Evolutionary conservation across 2,797 vertebrate genomes (phyloP).

Genomic region (Hylomyscus alleni): DNA sequence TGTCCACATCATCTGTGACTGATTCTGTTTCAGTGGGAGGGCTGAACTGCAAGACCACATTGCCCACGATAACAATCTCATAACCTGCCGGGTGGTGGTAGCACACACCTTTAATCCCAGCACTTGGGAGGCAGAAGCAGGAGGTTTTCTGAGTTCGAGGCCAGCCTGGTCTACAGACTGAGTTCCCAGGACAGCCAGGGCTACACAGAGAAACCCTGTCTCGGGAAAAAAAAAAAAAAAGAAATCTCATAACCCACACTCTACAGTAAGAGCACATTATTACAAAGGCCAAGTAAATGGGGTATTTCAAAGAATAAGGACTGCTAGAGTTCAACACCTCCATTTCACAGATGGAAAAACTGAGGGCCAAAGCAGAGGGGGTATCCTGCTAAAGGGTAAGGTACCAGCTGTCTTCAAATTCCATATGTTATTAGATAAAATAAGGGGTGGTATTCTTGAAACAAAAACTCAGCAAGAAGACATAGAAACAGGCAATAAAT

Average conservation of each 20-base stretch:
- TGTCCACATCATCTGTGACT: not conserved
- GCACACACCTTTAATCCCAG: too few species aligned
- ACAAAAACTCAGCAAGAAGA: not conserved
- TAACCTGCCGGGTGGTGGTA: not conserved
- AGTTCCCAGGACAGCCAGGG: too few species aligned
- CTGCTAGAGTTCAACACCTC: not conserved
- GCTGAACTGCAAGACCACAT: not conserved
- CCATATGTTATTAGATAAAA: not conserved
- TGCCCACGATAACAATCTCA: not conserved
- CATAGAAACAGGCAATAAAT: slow-evolving; percentile 37
- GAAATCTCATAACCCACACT: not conserved
- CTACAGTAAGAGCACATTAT: not conserved
- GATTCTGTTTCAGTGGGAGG: not conserved
- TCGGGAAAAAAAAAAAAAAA: too few species aligned
- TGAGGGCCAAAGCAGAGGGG: not conserved
- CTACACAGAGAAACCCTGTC: too few species aligned
- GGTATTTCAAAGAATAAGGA: not conserved
- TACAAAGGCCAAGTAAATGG: not conserved
- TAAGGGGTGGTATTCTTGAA: not conserved
- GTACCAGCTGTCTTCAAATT: not conserved
- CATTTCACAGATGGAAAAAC: slow-evolving; percentile 20
- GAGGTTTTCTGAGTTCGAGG: too few species aligned
- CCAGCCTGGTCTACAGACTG: too few species aligned
- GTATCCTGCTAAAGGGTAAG: not conserved
- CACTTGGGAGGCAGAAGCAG: too few species aligned